Base-by-base conservation (phyloP, 2,888 invertebrate species). In the Boloria selene region DNA sequence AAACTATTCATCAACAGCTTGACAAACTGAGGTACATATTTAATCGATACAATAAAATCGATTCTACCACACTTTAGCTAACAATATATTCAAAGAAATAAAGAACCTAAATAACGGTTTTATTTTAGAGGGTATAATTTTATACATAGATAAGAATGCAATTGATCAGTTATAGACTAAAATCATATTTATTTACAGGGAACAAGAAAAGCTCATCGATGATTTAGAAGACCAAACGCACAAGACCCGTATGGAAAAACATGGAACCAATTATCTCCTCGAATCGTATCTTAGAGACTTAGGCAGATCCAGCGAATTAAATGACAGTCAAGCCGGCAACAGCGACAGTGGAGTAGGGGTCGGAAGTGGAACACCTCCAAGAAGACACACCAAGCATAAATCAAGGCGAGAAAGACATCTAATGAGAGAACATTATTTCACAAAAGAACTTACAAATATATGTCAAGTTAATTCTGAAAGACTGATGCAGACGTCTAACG, bases 151-250 rank as follows among this genome's bases (percentile, higher is more conserved):
- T 31, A 31, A 38, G 3, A 38, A 7, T 38, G 7, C 10, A 38
- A 38, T 38, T 10, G 31, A 38, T 38, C 10, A 38, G 31, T 38
- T 38, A 38, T 38, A 38, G 1, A 51, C 13, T 22, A 7, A 51
- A 14, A 14, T 51, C 4, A 45, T 42, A 31, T 42, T 42, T 44
- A 64, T 69, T 80, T 77, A 63, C 89, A 94, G 95, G 75, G 95
- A 96, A 77, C 95, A 95, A 80, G 97, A 97, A 81, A 94, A 95
- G 77, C 94, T 96, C 77, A 97, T 97, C 75, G 95, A 95, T 71
- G 94, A 94, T 77, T 93, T 96, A 74, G 96, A 96, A 89, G 95
- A 96, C 78, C 95, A 96, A 79, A 95, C 96, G 38, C 96, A 96
- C 84, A 94, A 94, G 72, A 94, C 93, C 53, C 90, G 96, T 56